Conservation (phyloP, 2,797 vertebrate species). For the Graptemys geographica region DNA sequence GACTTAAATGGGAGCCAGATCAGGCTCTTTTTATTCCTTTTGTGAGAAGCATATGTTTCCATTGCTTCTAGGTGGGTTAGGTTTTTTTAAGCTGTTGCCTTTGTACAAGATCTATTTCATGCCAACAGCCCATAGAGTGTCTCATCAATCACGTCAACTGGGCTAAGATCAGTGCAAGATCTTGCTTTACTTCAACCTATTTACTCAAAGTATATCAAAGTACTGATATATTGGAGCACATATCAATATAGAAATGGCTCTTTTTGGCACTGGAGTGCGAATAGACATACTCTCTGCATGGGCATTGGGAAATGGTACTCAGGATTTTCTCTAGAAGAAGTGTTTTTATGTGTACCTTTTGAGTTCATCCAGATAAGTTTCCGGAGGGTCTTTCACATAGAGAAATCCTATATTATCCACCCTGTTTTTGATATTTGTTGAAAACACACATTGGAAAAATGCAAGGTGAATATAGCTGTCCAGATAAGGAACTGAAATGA, state of each 20-base stretch:
- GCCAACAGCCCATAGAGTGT: not conserved
- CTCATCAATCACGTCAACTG: not conserved
- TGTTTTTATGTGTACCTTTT: not conserved
- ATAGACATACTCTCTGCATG: not conserved
- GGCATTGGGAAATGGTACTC: not conserved
- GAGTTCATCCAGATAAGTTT: not conserved
- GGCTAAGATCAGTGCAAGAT: not conserved
- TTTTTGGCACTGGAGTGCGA: not conserved
- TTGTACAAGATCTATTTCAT: not conserved
- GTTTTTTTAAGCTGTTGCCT: not conserved
- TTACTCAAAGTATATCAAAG: not conserved
- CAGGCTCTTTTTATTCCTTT: not conserved
- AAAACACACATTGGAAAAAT: not conserved
- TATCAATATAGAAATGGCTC: not conserved
- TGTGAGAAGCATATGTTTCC: not conserved
- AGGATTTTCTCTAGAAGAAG: not conserved
- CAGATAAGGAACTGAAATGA: not conserved
- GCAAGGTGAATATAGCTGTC: not conserved
- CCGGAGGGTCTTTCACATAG: not conserved
- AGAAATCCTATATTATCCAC: not conserved
- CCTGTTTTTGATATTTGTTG: not conserved
- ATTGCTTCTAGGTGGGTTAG: not conserved
- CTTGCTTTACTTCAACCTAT: not conserved
- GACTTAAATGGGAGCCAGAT: not conserved
- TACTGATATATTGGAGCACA: not conserved